Conservation (phyloP, 2,797 vertebrate species). For the Anomalospiza imberbis region DNA sequence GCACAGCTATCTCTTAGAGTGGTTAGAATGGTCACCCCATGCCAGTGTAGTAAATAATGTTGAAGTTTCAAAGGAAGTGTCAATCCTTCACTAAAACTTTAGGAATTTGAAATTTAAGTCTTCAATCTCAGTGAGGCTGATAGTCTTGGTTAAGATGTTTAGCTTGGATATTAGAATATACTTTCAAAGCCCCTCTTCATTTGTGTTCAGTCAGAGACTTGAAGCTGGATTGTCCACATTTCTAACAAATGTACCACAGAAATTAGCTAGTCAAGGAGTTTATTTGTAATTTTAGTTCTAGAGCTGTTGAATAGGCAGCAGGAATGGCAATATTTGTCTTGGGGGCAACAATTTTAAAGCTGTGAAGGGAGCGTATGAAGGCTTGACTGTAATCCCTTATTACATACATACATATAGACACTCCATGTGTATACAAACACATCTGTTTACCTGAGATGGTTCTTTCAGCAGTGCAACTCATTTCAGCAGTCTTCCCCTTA, state of each 20-base stretch:
- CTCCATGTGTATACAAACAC: background rate
- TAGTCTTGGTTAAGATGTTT: background rate
- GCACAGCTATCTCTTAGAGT: background rate
- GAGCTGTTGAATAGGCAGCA: background rate
- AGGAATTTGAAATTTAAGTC: background rate
- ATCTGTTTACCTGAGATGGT: background rate
- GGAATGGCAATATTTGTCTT: background rate
- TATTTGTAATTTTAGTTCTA: background rate
- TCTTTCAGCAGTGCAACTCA: background rate
- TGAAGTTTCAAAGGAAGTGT: background rate
- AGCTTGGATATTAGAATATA: background rate
- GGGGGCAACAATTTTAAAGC: background rate
- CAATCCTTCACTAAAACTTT: background rate
- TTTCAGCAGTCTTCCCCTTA: background rate
- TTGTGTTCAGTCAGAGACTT: background rate
- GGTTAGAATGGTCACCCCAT: background rate
- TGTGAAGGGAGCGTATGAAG: background rate
- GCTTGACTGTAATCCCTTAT: background rate
- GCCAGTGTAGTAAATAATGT: background rate
- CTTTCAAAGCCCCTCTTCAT: background rate
- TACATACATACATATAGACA: background rate
- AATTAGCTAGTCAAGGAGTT: background rate
- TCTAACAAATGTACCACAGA: background rate
- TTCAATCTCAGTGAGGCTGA: background rate
- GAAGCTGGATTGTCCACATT: background rate